These are phyloP conservation scores for Morus bassanus DNA, from an alignment of 2,797 vertebrate species.

Conservation along the genomic window DNA sequence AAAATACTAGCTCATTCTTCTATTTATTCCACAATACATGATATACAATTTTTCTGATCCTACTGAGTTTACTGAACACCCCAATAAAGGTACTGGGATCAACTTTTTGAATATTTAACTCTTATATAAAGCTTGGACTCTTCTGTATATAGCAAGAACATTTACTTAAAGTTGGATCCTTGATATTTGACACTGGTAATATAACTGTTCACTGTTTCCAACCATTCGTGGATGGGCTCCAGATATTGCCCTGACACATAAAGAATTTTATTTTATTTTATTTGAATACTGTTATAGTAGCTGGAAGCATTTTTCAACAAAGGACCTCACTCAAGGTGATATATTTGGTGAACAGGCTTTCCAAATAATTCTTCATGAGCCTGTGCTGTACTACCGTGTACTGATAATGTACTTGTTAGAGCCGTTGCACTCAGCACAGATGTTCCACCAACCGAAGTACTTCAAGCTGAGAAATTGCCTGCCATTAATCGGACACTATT, in stretches of 20 bases:
- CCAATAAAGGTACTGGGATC: neutral
- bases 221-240: constrained; percentile 6
- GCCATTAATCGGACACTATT: neutral
- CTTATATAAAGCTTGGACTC: neutral
- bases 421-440: neutral
- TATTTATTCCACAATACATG: neutral
- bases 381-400: neutral
- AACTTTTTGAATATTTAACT: neutral
- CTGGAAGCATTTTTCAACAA: constrained; percentile 41
- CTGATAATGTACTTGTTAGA: neutral
- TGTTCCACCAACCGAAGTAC: neutral
- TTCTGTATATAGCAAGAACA: neutral
- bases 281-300: constrained; percentile 20
- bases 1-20: constrained; percentile 20
- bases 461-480: neutral
- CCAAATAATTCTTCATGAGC: constrained; percentile 13
- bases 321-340: constrained; percentile 8
- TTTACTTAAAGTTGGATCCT: neutral
- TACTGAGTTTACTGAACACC: neutral
- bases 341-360: neutral
- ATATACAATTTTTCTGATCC: neutral
- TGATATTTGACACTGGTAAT: neutral
- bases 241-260: constrained; percentile 32
- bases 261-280: constrained; percentile 12
- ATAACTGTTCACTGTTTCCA: constrained; percentile 19